Evolutionary conservation across 2,797 vertebrate species (phyloP).

Genomic region (Melanotaenia maccullochi): DNA sequence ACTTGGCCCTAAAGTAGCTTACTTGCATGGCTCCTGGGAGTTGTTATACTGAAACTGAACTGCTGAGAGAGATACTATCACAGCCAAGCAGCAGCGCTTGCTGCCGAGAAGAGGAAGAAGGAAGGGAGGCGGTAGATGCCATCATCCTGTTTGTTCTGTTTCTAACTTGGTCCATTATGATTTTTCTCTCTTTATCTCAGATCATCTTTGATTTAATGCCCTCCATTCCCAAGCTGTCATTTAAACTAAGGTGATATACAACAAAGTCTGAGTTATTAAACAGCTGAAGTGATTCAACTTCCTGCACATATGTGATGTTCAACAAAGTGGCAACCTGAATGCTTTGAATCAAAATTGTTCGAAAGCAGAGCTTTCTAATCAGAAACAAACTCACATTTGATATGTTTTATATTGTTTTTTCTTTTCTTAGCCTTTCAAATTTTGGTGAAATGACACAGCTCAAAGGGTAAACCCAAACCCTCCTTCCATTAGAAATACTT

Average conservation of each 20-base stretch:
- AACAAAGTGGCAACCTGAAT: conserved; percentile 20
- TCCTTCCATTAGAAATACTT: conserved; percentile 59
- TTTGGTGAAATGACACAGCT: conserved; percentile 58
- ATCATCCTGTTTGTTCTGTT: conserved; percentile 67
- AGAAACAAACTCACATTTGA: conserved; percentile 31
- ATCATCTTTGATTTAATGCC: conserved; percentile 42
- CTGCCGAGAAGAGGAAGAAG: conserved; percentile 54
- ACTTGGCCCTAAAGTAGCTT: conserved; percentile 57
- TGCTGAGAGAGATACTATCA: conserved; percentile 61
- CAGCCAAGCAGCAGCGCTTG: conserved; percentile 32
- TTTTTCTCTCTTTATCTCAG: conserved; percentile 43
- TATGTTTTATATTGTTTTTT: conserved; percentile 42
- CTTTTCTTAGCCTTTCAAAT: conserved; percentile 36
- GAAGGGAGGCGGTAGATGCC: conserved; percentile 61
- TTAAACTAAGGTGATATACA: conserved; percentile 37
- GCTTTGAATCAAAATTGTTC: conserved; percentile 35
- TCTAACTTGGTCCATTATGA: conserved; percentile 39
- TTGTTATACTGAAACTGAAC: conserved; percentile 45
- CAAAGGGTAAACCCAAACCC: conserved; percentile 21
- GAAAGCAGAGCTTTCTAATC: conserved; percentile 20
- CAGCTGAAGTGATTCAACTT: conserved; percentile 28
- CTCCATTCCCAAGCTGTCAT: conserved; percentile 30
- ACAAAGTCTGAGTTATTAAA: conserved; percentile 29
- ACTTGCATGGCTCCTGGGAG: conserved; percentile 43
- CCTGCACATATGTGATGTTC: conserved; percentile 19